Evolutionary conservation across 2,888 invertebrate genomes (phyloP).

Genomic region (Caenorhabditis sp.): DNA sequence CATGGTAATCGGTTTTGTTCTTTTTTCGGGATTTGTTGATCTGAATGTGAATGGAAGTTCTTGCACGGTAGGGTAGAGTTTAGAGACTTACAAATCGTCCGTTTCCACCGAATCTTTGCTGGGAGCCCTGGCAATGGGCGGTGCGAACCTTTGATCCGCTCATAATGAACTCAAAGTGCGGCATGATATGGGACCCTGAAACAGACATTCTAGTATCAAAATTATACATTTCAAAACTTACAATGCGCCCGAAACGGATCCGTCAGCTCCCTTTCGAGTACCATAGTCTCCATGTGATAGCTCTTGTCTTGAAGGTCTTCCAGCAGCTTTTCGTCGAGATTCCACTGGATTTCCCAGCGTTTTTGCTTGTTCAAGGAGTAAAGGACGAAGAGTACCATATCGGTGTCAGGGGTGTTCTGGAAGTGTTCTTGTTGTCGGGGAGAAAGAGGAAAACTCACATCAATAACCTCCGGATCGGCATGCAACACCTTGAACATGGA

Average conservation of each 20-base stretch:
- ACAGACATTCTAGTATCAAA: too few species aligned
- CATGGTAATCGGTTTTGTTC: background rate
- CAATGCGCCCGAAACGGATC: conserved; percentile 7
- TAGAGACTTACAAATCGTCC: conserved; percentile 5
- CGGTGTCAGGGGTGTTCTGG: conserved; percentile 4
- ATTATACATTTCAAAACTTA: too few species aligned
- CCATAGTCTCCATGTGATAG: background rate
- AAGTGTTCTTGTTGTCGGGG: background rate
- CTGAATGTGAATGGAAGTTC: too few species aligned
- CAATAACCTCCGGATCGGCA: background rate
- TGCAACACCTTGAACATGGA: background rate
- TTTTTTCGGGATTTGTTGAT: background rate
- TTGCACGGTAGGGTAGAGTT: background rate
- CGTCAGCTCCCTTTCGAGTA: background rate
- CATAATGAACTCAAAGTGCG: background rate
- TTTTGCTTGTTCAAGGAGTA: conserved; percentile 12
- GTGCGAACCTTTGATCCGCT: background rate
- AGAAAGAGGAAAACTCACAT: background rate
- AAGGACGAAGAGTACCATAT: background rate
- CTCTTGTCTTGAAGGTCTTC: background rate
- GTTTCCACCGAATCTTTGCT: background rate
- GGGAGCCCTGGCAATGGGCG: too few species aligned
- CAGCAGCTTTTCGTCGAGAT: background rate
- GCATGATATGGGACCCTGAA: conserved; percentile 2
- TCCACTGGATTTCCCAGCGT: conserved; percentile 1